Percentiles rank a stretch among this genome's conserved stretches.
Evolutionary conservation across 1,140 invertebrate species (phyloP).

Genomic region (Drosophila arizonae): DNA sequence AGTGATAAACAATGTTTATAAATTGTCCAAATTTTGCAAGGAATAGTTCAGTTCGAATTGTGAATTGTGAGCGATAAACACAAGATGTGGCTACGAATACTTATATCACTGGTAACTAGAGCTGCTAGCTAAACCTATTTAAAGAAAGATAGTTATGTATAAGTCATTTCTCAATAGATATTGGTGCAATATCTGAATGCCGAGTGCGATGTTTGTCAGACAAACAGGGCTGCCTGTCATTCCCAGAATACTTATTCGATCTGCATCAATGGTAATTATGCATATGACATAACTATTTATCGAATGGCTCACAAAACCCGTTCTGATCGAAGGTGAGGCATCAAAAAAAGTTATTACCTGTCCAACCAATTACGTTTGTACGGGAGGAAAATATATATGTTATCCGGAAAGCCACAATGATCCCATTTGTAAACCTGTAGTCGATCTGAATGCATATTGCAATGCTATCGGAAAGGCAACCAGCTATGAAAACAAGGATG

Average conservation of each 20-base stretch:
- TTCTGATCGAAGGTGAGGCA: conserved; percentile 23
- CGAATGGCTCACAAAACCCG: neutral
- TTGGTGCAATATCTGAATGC: conserved; percentile 26
- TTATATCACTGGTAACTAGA: conserved; percentile 55
- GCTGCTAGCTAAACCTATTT: neutral
- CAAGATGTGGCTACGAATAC: conserved; percentile 47
- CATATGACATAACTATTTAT: neutral
- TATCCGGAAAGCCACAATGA: conserved; percentile 14
- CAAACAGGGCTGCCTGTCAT: conserved; percentile 47
- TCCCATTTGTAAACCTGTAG: conserved; percentile 21
- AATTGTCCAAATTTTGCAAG: neutral
- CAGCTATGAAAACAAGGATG: conserved; percentile 21
- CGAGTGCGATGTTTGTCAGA: conserved; percentile 54
- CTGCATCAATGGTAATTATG: conserved; percentile 42
- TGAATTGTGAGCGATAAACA: conserved; percentile 12
- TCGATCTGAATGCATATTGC: neutral
- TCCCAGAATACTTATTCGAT: conserved; percentile 51
- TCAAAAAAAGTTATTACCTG: conserved; percentile 25
- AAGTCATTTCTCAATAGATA: conserved; percentile 24
- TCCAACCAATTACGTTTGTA: conserved; percentile 41
- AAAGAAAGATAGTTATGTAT: neutral
- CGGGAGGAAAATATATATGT: conserved; percentile 53
- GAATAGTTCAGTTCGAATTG: conserved; percentile 13
- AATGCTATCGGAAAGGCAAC: neutral
- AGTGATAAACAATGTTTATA: conserved; percentile 18